Conservation (phyloP, 35 echinoderm and acorn worm genomes). For the Patiria miniata region DNA sequence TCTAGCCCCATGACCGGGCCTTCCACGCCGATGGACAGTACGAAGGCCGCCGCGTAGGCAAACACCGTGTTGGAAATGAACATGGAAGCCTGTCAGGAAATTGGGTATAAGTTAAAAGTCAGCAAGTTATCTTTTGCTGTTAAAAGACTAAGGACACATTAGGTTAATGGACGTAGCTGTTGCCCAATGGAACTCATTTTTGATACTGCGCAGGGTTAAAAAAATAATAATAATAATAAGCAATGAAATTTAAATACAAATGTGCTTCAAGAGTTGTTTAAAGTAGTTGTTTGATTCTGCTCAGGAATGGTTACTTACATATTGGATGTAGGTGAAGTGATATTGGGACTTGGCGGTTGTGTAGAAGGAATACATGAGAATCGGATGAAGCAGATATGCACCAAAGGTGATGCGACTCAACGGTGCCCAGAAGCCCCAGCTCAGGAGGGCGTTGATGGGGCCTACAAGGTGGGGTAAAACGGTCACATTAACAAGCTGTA, state of each 20-base stretch:
- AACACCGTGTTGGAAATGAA: slow-evolving; percentile 57
- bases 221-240: no score
- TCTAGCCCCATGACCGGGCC: slow-evolving; percentile 73
- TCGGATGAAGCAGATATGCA: slow-evolving; percentile 59
- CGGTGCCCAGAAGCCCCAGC: slow-evolving; percentile 48
- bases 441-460: slow-evolving; percentile 14
- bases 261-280: no score
- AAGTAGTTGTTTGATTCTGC: no score
- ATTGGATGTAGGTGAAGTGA: not conserved
- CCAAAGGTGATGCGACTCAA: slow-evolving; percentile 31
- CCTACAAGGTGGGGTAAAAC: not conserved
- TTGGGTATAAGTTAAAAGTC: no score
- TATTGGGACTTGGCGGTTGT: slow-evolving; percentile 7
- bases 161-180: no score
- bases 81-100: slow-evolving; percentile 46
- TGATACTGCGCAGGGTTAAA: no score
- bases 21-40: slow-evolving; percentile 71
- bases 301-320: not conserved
- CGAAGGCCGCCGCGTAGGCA: slow-evolving; percentile 54
- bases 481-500: not conserved
- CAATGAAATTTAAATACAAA: no score
- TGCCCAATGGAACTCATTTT: no score
- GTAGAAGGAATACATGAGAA: slow-evolving; percentile 4
- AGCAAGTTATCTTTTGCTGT: no score
- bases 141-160: no score